These are phyloP conservation scores for Hedychridium roseum DNA, from an alignment of 2,888 invertebrate species.

Conservation along the genomic window DNA sequence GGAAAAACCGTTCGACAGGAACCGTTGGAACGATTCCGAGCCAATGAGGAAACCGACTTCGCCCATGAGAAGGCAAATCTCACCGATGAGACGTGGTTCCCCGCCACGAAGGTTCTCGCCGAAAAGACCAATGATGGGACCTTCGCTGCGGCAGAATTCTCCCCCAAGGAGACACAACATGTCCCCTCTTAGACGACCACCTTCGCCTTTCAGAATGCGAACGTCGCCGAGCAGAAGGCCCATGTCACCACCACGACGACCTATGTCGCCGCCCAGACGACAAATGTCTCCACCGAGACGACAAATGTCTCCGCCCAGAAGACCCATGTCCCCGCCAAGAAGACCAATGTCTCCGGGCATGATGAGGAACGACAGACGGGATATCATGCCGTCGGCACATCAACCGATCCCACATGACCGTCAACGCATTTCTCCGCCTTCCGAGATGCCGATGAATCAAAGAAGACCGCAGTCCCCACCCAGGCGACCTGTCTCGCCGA, in stretches of 20 bases:
- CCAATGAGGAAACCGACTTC: constrained; percentile 19
- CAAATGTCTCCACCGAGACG: constrained; percentile 35
- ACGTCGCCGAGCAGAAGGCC: constrained; percentile 11
- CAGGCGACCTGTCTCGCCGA: constrained; percentile 34
- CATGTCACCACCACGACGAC: constrained; percentile 28
- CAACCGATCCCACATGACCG: too few relatives aligned
- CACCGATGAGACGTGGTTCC: constrained; percentile 23
- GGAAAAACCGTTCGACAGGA: constrained; percentile 19
- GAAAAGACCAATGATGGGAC: constrained; percentile 36
- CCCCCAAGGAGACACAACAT: constrained; percentile 23
- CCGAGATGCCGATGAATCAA: too few relatives aligned
- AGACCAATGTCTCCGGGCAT: constrained; percentile 20
- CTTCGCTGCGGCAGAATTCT: constrained; percentile 30
- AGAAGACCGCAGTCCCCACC: constrained; percentile 31
- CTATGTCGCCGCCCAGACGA: constrained; percentile 17
- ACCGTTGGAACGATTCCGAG: constrained; percentile 23
- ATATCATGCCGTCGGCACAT: too few relatives aligned
- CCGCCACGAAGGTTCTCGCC: constrained; percentile 33
- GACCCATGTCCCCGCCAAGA: constrained; percentile 27
- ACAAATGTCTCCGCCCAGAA: constrained; percentile 28
- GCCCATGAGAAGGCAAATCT: constrained; percentile 27
- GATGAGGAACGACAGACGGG: too few relatives aligned
- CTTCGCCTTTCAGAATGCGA: constrained; percentile 23
- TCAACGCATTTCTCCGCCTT: too few relatives aligned
- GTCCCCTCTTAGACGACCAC: constrained; percentile 7